Base-by-base conservation (phyloP, 2,888 invertebrate species). In the Neoaliturus tenellus region DNA sequence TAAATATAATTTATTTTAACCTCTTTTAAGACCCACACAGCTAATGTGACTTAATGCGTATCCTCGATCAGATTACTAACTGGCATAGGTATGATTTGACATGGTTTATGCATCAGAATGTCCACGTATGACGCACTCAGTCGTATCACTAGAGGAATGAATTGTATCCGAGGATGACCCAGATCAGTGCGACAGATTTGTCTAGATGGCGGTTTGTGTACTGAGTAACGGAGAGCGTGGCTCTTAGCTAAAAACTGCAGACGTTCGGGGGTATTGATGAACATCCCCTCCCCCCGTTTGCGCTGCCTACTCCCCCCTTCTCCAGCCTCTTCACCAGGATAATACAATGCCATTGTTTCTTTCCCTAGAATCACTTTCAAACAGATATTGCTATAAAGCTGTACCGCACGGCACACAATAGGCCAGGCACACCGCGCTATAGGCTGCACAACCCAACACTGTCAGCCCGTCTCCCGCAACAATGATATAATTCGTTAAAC, bases 341-440 rank as follows among this genome's bases (percentile, higher is more conserved):
- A 75, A 75, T 75, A 75, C 75, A 48, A 75, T 75, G 75, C 75
- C 75, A 75, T 75, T 75, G 75, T 75, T 75, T 75, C 75, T 75
- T 75, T 75, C 75, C 48, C 44, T 25, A 28, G 75, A 75, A 75
- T 75, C 75, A 75, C 75, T 75, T 75, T 44, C 48, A 23, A 75
- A 75, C 17, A 75, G 75, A 75, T 75, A 75, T 75, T 28, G 75
- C 75, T 75, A 25, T 48, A 75, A 39, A 67, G 58, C 44, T n/a
- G 39, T 39, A 3, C 62, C 62, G 28, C 62, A 28, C 3, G 12
- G 51, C n/a, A 3, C 14, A 62, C 62, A 62, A 62, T 62, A 62
- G 3, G 20, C 25, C 55, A 12, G 51, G 51, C 4, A 12, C 4
- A 3, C 28, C 62, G 5, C 3, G 55, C 55, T 55, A 6, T 25